These are phyloP conservation scores for Heliconius eleuchia DNA, from an alignment of 1,140 invertebrate species.

Conservation along the genomic window DNA sequence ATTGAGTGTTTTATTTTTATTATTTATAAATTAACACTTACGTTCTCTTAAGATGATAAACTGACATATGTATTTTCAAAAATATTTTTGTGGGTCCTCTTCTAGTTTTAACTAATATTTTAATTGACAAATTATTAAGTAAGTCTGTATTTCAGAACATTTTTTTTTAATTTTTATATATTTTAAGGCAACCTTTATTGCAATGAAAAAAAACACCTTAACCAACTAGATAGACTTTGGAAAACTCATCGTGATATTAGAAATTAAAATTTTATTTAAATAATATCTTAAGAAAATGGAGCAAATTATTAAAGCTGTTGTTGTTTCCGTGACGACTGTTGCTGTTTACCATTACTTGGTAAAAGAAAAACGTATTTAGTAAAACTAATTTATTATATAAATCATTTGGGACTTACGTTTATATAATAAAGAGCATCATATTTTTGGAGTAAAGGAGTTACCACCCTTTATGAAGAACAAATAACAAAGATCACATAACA, in stretches of 20 bases:
- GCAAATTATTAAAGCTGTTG: constrained; percentile 42
- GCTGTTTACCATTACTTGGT: constrained; percentile 52
- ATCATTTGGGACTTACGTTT: neutral
- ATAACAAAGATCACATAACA: neutral
- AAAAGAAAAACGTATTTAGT: neutral
- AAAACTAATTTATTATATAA: neutral
- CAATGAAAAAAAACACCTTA: neutral
- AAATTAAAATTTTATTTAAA: neutral
- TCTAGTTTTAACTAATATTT: neutral
- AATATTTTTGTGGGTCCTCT: neutral
- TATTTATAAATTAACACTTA: no score
- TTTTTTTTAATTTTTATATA: neutral
- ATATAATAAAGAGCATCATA: neutral
- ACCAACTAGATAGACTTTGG: neutral
- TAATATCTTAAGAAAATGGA: constrained; percentile 39
- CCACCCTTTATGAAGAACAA: neutral
- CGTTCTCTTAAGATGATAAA: no score
- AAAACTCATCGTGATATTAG: neutral
- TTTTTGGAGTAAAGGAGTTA: neutral
- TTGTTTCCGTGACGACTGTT: constrained; percentile 43
- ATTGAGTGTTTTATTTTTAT: neutral
- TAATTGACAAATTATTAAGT: neutral
- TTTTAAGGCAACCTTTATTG: neutral
- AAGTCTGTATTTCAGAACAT: neutral
- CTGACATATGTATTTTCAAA: no score